Base-by-base conservation (phyloP, 2,113 vertebrate genomes). In the Podarcis muralis region DNA sequence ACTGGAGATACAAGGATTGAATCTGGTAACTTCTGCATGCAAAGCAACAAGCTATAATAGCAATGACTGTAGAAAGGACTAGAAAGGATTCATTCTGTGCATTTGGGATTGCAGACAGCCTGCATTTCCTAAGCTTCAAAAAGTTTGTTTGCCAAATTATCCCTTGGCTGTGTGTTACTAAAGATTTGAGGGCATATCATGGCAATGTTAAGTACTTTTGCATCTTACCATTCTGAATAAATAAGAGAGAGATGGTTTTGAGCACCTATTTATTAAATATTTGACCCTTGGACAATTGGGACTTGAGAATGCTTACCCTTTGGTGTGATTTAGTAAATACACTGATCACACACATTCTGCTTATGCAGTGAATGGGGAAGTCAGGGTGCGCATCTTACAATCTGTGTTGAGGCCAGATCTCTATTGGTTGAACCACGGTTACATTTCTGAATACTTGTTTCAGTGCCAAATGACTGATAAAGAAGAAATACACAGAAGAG, bases 401-500 rank as follows among this genome's bases (percentile, higher is more conserved):
- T 7, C 2, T 8, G 66, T 25, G 87, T 83, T 65, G 59, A 53
- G 59, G 65, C 35, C 5, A 37, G 35, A 20, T 32, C 72, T 37
- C 13, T 75, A 88, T 75, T 40, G 87, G 27, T 32, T 83, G 57
- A 89, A 79, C 1, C 59, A n/a, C 84, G 35, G 1, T 81, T 71
- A 62, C 84, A 12, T 27, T 35, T 72, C 22, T 32, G 27, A 2
- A 5, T 0, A 83, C 89, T 1, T 88, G 12, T 32, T 84, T 89
- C 59, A 85, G 25, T 27, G n/a, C 23, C 27, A 15, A 16, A 81
- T 83, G 62, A 87, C 62, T 53, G 48, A 53, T 53, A 86, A 88
- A 15, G 57, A 85, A 74, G 89, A 90, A 87, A 48, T 1, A 89
- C 75, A 57, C 84, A 16, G 2, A 84, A 82, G n/a, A 86, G 92